Conservation (phyloP, 2,797 vertebrate genomes). For the Kryptopterus vitreolus region DNA sequence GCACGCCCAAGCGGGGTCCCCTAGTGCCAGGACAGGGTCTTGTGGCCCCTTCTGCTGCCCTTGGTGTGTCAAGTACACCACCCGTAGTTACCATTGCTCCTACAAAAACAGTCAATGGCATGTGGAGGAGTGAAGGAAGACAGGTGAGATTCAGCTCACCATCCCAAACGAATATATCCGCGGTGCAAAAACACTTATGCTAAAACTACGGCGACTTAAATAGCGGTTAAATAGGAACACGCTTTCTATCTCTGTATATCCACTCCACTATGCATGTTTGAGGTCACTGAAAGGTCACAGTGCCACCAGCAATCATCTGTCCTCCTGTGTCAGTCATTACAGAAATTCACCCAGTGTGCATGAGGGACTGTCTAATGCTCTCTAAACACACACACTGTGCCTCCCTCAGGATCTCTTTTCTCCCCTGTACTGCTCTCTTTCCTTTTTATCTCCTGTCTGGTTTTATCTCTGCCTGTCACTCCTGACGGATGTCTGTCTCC, state of each 20-base stretch:
- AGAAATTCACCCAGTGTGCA: constrained; percentile 59
- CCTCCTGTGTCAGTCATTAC: constrained; percentile 49
- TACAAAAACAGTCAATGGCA: constrained; percentile 95
- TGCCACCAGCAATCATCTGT: constrained; percentile 3
- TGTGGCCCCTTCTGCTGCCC: constrained; percentile 79
- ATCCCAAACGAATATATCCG: background rate
- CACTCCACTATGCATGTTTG: background rate
- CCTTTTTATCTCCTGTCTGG: background rate
- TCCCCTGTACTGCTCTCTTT: background rate
- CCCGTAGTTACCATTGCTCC: constrained; percentile 98
- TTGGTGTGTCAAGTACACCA: constrained; percentile 92
- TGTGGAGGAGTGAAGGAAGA: constrained; percentile 92
- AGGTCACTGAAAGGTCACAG: constrained; percentile 26
- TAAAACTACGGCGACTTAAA: too few species aligned
- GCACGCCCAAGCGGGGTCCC: constrained; percentile 91
- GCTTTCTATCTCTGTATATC: constrained; percentile 5
- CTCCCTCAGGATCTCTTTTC: constrained; percentile 19
- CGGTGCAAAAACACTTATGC: too few species aligned
- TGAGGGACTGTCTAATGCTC: constrained; percentile 60
- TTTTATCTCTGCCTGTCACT: constrained; percentile 15
- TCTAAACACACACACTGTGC: constrained; percentile 38
- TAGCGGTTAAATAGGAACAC: background rate
- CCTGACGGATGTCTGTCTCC: background rate
- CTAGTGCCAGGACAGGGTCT: constrained; percentile 87
- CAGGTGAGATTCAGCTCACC: constrained; percentile 74